These are phyloP conservation scores for Sipunculus nudus DNA, from an alignment of 2,888 invertebrate species.

Conservation along the genomic window DNA sequence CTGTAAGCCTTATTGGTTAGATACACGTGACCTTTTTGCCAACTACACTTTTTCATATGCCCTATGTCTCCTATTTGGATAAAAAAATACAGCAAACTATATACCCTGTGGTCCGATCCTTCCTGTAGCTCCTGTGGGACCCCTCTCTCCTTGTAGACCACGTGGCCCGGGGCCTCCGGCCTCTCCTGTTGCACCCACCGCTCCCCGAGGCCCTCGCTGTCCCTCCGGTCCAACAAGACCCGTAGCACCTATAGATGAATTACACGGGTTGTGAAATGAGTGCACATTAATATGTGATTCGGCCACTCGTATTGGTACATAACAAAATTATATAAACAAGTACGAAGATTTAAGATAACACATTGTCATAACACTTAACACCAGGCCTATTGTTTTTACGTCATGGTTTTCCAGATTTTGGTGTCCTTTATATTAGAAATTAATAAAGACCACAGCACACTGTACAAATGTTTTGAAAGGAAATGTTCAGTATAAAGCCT, in stretches of 20 bases:
- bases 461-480: no score
- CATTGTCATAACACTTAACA: no score
- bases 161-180: slow-evolving; percentile 21
- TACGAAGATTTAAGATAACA: no score
- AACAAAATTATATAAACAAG: no score
- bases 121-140: slow-evolving; percentile 41
- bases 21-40: slow-evolving; percentile 1
- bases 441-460: no score
- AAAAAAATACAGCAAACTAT: slow-evolving; percentile 19
- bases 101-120: slow-evolving; percentile 36
- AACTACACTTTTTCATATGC: neutral
- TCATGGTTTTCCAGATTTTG: no score
- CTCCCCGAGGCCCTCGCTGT: slow-evolving; percentile 1
- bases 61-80: neutral
- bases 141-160: slow-evolving; percentile 8
- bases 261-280: no score
- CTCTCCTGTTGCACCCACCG: slow-evolving; percentile 1
- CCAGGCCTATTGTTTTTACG: no score
- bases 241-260: slow-evolving; percentile 12
- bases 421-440: no score
- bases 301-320: no score
- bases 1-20: slow-evolving; percentile 8
- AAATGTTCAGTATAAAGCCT: no score
- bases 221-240: slow-evolving; percentile 16
- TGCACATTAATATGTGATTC: no score